Conservation (phyloP, 1,140 invertebrate species). For the Pinna nobilis region DNA sequence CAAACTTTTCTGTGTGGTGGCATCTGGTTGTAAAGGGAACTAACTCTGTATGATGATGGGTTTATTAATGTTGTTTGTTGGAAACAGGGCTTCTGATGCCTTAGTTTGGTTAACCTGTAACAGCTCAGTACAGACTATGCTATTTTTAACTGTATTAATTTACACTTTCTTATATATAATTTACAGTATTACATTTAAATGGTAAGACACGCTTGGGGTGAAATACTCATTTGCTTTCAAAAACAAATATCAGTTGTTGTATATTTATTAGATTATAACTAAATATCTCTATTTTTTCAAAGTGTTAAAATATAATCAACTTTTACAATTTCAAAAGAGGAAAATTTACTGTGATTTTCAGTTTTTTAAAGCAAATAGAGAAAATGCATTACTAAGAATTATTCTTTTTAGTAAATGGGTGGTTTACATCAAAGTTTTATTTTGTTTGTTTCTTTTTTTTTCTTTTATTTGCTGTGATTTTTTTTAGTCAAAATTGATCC, state of each 20-base stretch:
- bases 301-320: background rate
- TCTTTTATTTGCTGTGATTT: background rate
- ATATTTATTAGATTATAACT: background rate
- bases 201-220: background rate
- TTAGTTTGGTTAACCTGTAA: too few relatives aligned
- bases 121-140: too few relatives aligned
- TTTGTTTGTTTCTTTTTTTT: background rate
- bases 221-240: background rate
- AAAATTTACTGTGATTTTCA: background rate
- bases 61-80: too few relatives aligned
- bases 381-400: background rate
- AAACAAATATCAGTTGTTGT: background rate
- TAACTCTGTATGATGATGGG: too few relatives aligned
- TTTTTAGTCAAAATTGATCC: background rate
- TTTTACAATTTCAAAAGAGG: background rate
- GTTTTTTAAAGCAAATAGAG: background rate
- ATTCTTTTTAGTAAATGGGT: background rate
- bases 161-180: background rate
- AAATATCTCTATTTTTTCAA: background rate
- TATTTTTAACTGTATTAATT: background rate
- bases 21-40: too few relatives aligned
- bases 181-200: background rate
- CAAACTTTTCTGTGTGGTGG: too few relatives aligned
- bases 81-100: too few relatives aligned
- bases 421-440: background rate